Conservation (phyloP, 2,888 invertebrate genomes). For the Epistrophe eligans region DNA sequence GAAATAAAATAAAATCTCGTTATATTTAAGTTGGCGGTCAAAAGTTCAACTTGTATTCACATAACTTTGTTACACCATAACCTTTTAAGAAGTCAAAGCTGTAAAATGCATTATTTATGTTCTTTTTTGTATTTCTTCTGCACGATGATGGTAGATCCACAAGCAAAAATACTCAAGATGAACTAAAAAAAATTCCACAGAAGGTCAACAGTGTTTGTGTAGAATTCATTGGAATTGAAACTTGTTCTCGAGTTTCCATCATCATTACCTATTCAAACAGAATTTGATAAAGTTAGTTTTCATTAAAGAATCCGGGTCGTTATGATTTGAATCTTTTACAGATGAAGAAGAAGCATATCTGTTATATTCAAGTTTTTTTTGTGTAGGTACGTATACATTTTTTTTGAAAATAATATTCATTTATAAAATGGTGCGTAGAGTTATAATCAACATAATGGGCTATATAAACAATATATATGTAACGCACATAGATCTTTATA, state of each 20-base stretch:
- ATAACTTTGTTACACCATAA: slow-evolving; percentile 31
- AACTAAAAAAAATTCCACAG: slow-evolving; percentile 8
- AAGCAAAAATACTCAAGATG: neutral
- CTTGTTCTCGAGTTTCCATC: slow-evolving; percentile 1
- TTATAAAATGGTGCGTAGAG: neutral
- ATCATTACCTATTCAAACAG: neutral
- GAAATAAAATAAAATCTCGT: neutral
- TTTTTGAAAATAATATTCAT: neutral
- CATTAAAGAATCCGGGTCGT: neutral
- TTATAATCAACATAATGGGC: neutral
- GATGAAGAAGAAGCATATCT: neutral
- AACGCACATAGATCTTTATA: neutral
- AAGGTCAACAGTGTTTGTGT: neutral
- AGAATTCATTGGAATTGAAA: neutral
- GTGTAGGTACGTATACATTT: no score
- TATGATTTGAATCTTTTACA: neutral
- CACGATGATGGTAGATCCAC: neutral
- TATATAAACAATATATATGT: neutral
- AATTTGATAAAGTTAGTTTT: neutral
- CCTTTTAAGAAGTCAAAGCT: neutral
- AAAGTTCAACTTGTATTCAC: slow-evolving; percentile 12
- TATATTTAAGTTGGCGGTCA: slow-evolving; percentile 1
- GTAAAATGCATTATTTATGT: neutral
- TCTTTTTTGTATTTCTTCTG: neutral
- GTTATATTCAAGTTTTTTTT: neutral